Conservation (phyloP, 37 sponge, comb jelly and placozoan genomes). For the Chondrosia reniformis region DNA sequence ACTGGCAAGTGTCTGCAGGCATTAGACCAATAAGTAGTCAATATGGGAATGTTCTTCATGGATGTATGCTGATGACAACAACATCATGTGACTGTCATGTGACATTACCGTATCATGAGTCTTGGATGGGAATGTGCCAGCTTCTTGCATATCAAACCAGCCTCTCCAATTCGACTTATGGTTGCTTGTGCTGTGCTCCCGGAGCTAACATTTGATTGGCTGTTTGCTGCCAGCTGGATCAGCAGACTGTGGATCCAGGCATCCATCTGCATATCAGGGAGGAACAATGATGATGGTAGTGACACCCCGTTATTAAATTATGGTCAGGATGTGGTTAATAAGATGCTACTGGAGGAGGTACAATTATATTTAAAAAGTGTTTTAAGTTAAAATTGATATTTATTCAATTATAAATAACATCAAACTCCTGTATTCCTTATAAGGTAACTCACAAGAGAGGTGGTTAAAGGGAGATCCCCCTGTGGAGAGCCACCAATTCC, state of each 20-base stretch:
- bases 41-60: not conserved
- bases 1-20: constrained; percentile 55
- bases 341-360: too few relatives aligned
- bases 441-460: too few relatives aligned
- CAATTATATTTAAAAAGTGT: too few relatives aligned
- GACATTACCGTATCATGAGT: constrained; percentile 43
- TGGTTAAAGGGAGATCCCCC: too few relatives aligned
- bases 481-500: too few relatives aligned
- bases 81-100: not conserved
- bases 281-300: too few relatives aligned
- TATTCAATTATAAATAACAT: too few relatives aligned
- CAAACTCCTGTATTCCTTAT: too few relatives aligned
- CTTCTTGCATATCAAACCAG: constrained; percentile 57
- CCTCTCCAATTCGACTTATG: constrained; percentile 34
- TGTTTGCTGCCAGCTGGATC: constrained; percentile 39
- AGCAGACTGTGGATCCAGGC: constrained; percentile 56
- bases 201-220: not conserved
- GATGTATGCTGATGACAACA: not conserved
- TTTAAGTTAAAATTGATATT: too few relatives aligned
- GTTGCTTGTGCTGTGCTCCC: constrained; percentile 19
- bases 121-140: constrained; percentile 56
- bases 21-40: too few relatives aligned
- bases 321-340: too few relatives aligned
- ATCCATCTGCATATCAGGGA: constrained; percentile 62
- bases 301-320: too few relatives aligned